Conservation (phyloP, 2,113 vertebrate species). For the Pteruthius melanotis region DNA sequence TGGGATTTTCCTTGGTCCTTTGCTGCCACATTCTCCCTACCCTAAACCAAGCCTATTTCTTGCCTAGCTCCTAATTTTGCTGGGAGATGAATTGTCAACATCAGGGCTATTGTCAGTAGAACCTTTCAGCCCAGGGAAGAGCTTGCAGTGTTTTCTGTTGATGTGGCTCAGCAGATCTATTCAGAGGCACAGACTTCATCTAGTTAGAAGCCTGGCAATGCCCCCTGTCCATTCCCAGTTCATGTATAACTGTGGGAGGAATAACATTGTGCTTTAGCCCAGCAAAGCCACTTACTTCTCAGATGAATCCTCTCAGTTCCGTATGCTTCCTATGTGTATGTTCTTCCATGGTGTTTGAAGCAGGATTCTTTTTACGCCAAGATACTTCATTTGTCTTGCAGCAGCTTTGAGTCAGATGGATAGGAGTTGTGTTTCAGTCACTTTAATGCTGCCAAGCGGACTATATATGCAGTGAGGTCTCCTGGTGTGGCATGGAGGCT, state of each 20-base stretch:
- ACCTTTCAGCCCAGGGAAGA: not conserved
- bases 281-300: not conserved
- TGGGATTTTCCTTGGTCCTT: not conserved
- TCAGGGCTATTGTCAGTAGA: not conserved
- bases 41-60: not conserved
- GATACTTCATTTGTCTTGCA: not conserved
- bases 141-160: not conserved
- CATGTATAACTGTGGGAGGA: not conserved
- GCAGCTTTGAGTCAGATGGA: not conserved
- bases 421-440: not conserved
- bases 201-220: not conserved
- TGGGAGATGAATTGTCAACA: not conserved
- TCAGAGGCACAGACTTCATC: not conserved
- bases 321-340: not conserved
- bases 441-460: not conserved
- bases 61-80: not conserved
- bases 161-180: not conserved
- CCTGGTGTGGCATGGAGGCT: not conserved
- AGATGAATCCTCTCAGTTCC: not conserved
- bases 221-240: not conserved
- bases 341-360: not conserved
- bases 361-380: not conserved
- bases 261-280: not conserved
- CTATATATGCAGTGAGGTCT: not conserved
- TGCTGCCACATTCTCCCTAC: not conserved